These are phyloP conservation scores for Eulemur rufifrons DNA, from an alignment of 2,113 vertebrate species.

Conservation along the genomic window DNA sequence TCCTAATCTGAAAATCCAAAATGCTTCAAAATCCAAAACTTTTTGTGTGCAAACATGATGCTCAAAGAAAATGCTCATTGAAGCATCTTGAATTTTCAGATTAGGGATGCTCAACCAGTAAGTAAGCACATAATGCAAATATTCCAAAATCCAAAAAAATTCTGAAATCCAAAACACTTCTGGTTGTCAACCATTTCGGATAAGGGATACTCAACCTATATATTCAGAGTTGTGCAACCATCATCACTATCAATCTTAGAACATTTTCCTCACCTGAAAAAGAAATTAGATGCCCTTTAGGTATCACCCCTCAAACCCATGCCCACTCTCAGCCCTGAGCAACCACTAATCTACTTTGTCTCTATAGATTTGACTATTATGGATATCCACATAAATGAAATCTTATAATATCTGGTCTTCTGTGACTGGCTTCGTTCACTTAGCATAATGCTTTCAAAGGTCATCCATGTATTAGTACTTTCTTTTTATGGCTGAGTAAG, in stretches of 20 bases:
- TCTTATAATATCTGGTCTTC: not conserved
- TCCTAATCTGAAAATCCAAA: not conserved
- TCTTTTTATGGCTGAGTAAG: not conserved
- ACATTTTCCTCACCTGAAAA: slow-evolving; percentile 16
- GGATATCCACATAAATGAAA: not conserved
- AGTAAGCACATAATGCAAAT: not conserved
- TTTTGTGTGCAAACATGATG: not conserved
- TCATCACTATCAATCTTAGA: not conserved
- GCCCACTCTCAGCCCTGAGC: not conserved
- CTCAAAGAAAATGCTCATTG: not conserved
- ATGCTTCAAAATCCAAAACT: not conserved
- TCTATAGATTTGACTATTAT: not conserved
- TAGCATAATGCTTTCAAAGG: not conserved
- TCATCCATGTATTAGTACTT: not conserved
- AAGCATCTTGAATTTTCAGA: not conserved
- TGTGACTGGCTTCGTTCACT: not conserved
- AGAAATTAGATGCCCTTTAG: not conserved
- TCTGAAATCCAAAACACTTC: not conserved
- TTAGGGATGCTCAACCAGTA: not conserved
- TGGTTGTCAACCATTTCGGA: not conserved
- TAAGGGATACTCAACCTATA: not conserved
- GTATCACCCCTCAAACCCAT: not conserved
- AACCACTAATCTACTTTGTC: not conserved
- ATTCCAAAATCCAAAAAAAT: not conserved
- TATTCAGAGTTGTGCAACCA: not conserved